phyloP scores from a whole-genome alignment of 2,888 invertebrate genomes.

The Nephrotoma flavescens region DNA sequence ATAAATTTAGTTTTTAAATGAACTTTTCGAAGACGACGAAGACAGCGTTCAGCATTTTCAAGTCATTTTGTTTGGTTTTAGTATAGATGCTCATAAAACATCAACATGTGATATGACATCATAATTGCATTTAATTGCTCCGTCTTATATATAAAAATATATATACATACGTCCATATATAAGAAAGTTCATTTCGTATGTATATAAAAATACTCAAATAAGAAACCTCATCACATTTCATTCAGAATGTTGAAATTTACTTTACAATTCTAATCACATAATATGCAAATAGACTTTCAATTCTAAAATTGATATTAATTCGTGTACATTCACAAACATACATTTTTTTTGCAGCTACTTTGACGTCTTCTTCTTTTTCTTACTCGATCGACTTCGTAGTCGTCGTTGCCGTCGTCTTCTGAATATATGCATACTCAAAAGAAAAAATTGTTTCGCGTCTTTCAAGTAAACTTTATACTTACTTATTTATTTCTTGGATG shows the following conservation, averaged over 20 bases:
- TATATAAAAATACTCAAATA: not conserved
- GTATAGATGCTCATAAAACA: not conserved
- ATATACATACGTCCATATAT: not conserved
- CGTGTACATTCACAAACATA: not conserved
- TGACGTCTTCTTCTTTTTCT: not conserved
- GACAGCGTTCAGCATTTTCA: not conserved
- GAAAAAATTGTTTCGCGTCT: not conserved
- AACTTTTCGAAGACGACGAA: not conserved
- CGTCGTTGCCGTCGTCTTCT: not conserved
- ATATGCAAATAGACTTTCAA: not conserved
- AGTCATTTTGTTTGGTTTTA: not conserved
- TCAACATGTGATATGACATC: not conserved
- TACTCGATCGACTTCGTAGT: not conserved
- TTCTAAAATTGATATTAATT: not conserved
- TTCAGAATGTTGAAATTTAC: not conserved
- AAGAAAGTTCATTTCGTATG: not conserved
- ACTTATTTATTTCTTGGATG: not conserved
- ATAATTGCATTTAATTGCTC: not conserved
- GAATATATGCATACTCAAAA: not conserved
- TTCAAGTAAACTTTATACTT: not conserved
- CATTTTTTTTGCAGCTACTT: not conserved
- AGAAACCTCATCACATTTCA: not conserved
- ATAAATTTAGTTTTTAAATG: not conserved
- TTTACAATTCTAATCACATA: not conserved
- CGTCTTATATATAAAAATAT: not conserved